Evolutionary conservation across 2,113 vertebrate species (phyloP).

Genomic region (Asarcornis scutulata): DNA sequence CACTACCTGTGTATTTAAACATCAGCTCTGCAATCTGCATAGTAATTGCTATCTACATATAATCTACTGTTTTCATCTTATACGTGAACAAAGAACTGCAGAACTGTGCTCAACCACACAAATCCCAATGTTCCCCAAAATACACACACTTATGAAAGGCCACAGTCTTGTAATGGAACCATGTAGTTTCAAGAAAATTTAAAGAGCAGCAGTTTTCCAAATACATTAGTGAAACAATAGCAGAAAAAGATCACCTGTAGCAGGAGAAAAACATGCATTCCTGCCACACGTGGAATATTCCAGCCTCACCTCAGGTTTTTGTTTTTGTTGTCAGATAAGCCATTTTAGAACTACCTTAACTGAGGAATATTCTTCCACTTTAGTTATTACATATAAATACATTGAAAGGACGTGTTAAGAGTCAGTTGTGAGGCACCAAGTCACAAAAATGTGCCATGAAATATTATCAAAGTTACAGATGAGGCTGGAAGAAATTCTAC

Average conservation of each 20-base stretch:
- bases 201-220: neutral
- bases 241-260: neutral
- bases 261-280: neutral
- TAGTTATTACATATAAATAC: neutral
- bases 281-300: fast-evolving
- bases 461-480: neutral
- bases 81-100: neutral
- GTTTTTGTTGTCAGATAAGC: neutral
- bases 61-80: neutral
- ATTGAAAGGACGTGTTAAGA: neutral
- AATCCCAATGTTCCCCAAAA: neutral
- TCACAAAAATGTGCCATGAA: neutral
- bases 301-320: neutral
- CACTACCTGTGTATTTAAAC: neutral
- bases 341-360: neutral
- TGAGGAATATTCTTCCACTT: fast-evolving
- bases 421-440: fast-evolving
- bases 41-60: neutral
- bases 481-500: neutral
- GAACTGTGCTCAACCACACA: neutral
- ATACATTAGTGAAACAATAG: neutral
- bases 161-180: neutral
- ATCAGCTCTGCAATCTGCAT: neutral
- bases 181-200: fast-evolving
- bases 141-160: neutral